A percentile compares a stretch with the other conserved stretches of the same genome.
Conservation (phyloP, 2,113 vertebrate species). For the Ceratotherium simum region DNA sequence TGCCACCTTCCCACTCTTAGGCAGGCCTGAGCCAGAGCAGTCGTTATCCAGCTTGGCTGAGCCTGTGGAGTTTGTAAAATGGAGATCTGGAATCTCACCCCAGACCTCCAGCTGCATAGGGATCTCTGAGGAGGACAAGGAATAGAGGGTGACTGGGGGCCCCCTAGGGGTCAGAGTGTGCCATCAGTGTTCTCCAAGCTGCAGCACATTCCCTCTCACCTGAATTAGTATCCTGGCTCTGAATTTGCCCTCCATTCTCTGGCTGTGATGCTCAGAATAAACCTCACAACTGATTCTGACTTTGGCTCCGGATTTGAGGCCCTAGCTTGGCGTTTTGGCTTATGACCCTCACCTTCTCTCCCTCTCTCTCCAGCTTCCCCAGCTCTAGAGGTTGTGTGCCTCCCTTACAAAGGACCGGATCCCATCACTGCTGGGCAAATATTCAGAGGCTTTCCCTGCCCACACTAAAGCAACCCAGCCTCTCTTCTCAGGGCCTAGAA, state of each 20-base stretch:
- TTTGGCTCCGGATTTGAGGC: not conserved
- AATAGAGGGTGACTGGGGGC: not conserved
- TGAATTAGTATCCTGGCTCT: not conserved
- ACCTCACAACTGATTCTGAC: not conserved
- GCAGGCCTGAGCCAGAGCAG: not conserved
- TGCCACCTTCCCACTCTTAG: not conserved
- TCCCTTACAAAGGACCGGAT: not conserved
- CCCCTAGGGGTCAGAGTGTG: not conserved
- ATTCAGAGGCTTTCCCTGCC: not conserved
- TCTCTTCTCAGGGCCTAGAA: slow-evolving; percentile 1
- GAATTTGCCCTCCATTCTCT: not conserved
- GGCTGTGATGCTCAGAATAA: not conserved
- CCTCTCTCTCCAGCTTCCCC: not conserved
- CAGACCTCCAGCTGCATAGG: not conserved
- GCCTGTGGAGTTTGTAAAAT: not conserved
- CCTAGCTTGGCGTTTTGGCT: not conserved
- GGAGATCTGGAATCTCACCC: not conserved
- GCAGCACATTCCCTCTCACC: not conserved
- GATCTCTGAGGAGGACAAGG: not conserved
- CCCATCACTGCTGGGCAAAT: not conserved
- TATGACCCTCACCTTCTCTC: not conserved
- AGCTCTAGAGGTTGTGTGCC: not conserved
- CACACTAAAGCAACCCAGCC: not conserved
- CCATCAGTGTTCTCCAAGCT: not conserved
- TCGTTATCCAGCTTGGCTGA: not conserved